Evolutionary conservation across 2,888 invertebrate genomes (phyloP), one percentile per base, ranked within the genome.

Genomic region (Ecliptopera silaceata): DNA sequence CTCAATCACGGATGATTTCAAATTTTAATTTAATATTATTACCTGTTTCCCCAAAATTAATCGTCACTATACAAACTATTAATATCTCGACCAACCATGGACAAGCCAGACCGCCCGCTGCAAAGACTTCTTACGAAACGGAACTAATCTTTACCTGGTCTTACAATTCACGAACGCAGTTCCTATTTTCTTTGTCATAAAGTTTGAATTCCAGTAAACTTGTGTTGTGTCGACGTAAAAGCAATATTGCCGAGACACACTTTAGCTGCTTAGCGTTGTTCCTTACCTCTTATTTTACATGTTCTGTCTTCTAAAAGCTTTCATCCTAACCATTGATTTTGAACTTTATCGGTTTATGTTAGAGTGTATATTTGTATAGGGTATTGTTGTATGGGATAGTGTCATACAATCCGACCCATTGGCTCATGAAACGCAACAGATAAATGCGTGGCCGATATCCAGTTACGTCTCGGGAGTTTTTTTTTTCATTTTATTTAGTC

Each of bases 391-490:
- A 71, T 76, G 75, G 77, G 79, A 79, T 79, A 80, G 76, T 85
- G 88, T 85, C 83, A 89, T 82, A 79, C 79, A 80, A 88, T 85
- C 82, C 85, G 77, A 77, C 64, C 69, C 81, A 78, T 74, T 83
- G 82, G 84, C 66, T 82, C 79, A 84, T 84, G 80, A 86, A 85
- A 85, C 80, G 83, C 79, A 82, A 82, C 84, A 82, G 85, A 86
- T 86, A 85, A 84, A 86, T 84, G 85, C 84, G 79, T 82, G 78
- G 74, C 70, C 76, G 75, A 82, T 88, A 88, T 90, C 84, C 75
- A 73, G 84, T 90, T 87, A 80, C 88, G 69, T 73, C 74, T 76
- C 64, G 69, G 69, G 70, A 71, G n/a, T n/a, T n/a, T n/a, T 72
- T 70, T 73, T 71, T 74, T 77, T 80, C 78, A 73, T 68, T 64